phyloP scores from a whole-genome alignment of 2,113 vertebrate species.

The Lasiurus cinereus region DNA sequence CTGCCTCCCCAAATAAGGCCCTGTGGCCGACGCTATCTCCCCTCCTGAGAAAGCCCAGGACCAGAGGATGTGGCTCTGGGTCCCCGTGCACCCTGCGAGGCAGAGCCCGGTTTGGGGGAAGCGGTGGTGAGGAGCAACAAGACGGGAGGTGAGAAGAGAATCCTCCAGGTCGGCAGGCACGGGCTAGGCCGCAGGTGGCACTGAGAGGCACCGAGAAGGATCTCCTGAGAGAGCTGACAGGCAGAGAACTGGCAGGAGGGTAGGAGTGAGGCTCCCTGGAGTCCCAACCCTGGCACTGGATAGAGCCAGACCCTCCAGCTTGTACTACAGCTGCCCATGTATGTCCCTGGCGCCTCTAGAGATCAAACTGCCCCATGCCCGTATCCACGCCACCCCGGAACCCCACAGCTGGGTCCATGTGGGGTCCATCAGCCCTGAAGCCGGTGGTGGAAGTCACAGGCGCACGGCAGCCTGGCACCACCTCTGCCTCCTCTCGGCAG shows the following conservation, averaged over 20 bases:
- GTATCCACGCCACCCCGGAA: not conserved
- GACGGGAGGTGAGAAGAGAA: not conserved
- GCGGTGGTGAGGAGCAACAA: not conserved
- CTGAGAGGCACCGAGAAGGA: not conserved
- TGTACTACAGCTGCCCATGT: not conserved
- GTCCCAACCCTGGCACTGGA: not conserved
- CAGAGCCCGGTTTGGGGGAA: not conserved
- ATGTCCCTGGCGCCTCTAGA: not conserved
- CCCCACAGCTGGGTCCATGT: too few species aligned
- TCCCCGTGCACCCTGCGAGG: not conserved
- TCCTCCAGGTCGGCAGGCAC: not conserved
- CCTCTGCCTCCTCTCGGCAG: not conserved
- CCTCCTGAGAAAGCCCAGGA: not conserved
- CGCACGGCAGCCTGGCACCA: not conserved
- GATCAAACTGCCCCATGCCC: not conserved
- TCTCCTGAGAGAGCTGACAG: not conserved
- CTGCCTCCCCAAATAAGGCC: not conserved
- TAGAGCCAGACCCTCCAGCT: not conserved
- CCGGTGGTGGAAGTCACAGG: not conserved
- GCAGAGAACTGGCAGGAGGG: not conserved
- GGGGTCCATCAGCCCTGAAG: not conserved
- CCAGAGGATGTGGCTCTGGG: not conserved
- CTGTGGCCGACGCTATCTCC: rapidly evolving
- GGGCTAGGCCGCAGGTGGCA: not conserved
- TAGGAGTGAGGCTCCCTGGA: not conserved